These are phyloP conservation scores for Meganola albula DNA, from an alignment of 2,888 invertebrate species.

Conservation along the genomic window DNA sequence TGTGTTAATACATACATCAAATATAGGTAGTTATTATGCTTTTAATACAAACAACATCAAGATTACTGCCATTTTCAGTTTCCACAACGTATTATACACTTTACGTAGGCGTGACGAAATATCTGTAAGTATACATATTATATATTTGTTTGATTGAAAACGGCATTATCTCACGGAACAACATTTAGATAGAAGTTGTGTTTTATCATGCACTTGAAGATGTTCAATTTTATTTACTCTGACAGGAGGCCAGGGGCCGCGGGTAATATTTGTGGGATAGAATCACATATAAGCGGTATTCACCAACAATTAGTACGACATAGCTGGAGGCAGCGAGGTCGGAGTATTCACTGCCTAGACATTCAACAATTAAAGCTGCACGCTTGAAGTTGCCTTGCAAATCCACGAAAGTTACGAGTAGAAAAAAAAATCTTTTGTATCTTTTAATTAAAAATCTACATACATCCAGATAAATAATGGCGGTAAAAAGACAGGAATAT, in stretches of 20 bases:
- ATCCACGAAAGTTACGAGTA: constrained; percentile 34
- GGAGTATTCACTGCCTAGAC: constrained; percentile 61
- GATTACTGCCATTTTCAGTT: constrained; percentile 45
- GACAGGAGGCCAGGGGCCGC: constrained; percentile 21
- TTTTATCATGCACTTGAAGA: constrained; percentile 51
- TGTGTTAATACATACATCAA: constrained; percentile 28
- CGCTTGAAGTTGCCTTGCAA: constrained; percentile 63
- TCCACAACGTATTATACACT: constrained; percentile 11
- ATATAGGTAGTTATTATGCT: constrained; percentile 19
- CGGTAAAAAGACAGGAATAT: no score
- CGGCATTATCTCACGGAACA: constrained; percentile 44
- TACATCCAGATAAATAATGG: no score
- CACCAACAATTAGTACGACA: constrained; percentile 71
- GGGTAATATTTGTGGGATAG: constrained; percentile 39
- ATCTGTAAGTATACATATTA: neutral
- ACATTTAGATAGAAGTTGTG: constrained; percentile 43
- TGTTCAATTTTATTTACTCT: constrained; percentile 25
- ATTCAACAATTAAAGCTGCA: constrained; percentile 73
- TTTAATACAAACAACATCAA: constrained; percentile 47
- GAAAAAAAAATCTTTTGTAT: neutral
- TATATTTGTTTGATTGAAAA: constrained; percentile 34
- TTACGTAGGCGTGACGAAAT: neutral
- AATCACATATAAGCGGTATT: constrained; percentile 65
- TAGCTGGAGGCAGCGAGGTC: constrained; percentile 63
- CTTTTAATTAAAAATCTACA: no score